Evolutionary conservation across 2,113 vertebrate species (phyloP), one percentile per base, ranked within the genome.

Genomic region (Reinhardtius hippoglossoides): DNA sequence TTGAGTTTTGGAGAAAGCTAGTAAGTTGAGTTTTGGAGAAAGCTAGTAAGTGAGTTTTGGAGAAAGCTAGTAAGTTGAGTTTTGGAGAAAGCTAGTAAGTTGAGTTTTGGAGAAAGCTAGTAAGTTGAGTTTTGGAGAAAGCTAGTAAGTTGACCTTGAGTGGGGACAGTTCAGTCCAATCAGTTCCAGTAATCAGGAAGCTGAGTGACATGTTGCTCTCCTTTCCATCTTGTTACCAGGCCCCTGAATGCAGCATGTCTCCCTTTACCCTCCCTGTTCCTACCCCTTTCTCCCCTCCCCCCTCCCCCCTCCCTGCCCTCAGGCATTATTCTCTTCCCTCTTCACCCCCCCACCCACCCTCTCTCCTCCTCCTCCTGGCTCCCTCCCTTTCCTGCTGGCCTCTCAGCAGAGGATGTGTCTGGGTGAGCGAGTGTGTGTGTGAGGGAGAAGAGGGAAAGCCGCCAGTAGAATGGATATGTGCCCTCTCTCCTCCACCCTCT

Each of bases 311-410:
- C 64, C 5, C 64, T 37, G 37, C 58, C 57, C 62, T 72, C 56
- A 42, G 35, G 67, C 71, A 64, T 68, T 71, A 66, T 59, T 56
- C 74, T 61, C 75, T 54, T 48, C 68, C 77, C 77, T 55, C 77
- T 24, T 61, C 44, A 52, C 3, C 70, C 46, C 46, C 56, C 16
- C 57, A 50, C 67, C 76, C 42, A 56, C 15, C 71, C 59, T 37
- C 59, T 23, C 8, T 4, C 60, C 20, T 27, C 57, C 18, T 23
- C 31, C 48, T 24, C 55, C 68, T 40, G 3, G 26, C 79, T 78
- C 87, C 87, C 90, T 84, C 91, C 91, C 90, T 91, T 94, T 94
- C 94, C 94, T 94, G 93, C 83, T 78, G 78, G 88, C 88, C 89
- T 90, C 90, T 87, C 88, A 88, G 83, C 77, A 87, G 89, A 94